Evolutionary conservation across 1,140 invertebrate genomes (phyloP), one percentile per base, ranked within the genome.

Genomic region (Pseudoatta argentina): DNA sequence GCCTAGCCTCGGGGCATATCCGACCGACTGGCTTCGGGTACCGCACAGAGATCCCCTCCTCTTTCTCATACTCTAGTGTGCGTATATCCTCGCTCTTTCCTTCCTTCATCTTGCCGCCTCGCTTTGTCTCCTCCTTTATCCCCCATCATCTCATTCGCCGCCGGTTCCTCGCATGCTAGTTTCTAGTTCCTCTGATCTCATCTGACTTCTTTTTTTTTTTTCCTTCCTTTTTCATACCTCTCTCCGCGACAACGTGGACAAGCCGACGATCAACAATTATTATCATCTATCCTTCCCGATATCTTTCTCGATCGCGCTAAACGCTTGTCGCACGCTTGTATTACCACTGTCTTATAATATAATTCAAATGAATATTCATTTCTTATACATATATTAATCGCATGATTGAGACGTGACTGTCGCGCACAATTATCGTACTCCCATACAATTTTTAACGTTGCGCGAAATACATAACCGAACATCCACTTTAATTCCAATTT

Each of bases 1-100:
- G 92, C 93, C 92, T 94, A 95, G 94, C 95, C 94, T 94, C 93
- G 91, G 92, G 95, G 93, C 92, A 94, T 94, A 93, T 94, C 93
- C 93, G 94, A 93, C 93, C 94, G 95, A 94, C 95, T 95, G 92
- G 94, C 94, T 93, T 93, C 92, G 92, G 95, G 92, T 95, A 94
- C 94, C 93, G 92, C 93, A 93, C 93, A 94, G 91, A 94, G 91
- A 93, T 76, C 21, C 53, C 21, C 57, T 0, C 30, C 30, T 34
- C 30, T 57, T 87, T 66, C 66, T 76, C 85, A 30, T 85, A 82
- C 79, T 75, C 64, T 86, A 78, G 67, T 79, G 39, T 12, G 8
- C 2, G 39, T 44, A 44, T 44, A 81, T 75, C 48, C 75, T 83
- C 61, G 82, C 72, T 85, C 75, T 85, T 30, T 79, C 51, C 39